Conservation (phyloP, 2,113 vertebrate species). For the Melanocharis versteri region DNA sequence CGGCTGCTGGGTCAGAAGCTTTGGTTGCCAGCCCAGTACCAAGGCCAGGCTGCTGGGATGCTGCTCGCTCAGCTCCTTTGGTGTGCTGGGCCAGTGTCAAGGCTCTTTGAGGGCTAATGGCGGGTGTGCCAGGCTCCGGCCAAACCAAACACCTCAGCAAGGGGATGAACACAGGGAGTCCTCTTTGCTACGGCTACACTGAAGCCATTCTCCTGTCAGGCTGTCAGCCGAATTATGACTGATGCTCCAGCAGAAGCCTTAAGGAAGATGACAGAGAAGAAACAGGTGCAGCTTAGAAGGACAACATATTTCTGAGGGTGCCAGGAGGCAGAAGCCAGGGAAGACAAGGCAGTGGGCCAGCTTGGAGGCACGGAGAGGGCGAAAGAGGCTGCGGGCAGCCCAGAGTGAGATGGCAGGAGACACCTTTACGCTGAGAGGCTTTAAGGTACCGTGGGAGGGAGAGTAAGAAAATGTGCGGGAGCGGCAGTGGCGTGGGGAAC, state of each 20-base stretch:
- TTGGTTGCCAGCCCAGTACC: not conserved
- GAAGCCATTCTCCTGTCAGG: not conserved
- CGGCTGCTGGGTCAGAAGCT: fast-evolving
- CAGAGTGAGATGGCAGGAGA: not conserved
- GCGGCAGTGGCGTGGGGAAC: fast-evolving
- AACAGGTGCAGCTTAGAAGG: not conserved
- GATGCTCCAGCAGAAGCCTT: not conserved
- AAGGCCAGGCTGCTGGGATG: fast-evolving
- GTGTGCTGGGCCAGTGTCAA: not conserved
- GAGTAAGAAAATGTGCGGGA: not conserved
- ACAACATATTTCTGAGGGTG: fast-evolving
- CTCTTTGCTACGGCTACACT: not conserved
- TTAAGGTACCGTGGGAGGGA: not conserved
- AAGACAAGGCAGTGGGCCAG: not conserved
- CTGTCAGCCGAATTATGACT: not conserved
- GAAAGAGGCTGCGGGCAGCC: not conserved
- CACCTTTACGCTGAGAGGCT: not conserved
- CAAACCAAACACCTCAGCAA: fast-evolving
- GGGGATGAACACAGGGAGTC: fast-evolving
- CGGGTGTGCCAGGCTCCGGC: fast-evolving
- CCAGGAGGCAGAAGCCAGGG: not conserved
- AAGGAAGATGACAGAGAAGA: not conserved
- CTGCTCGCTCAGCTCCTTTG: not conserved
- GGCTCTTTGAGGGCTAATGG: not conserved
- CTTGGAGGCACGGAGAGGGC: fast-evolving